Base-by-base conservation (phyloP, 2,797 vertebrate species). In the Sciurus carolinensis region DNA sequence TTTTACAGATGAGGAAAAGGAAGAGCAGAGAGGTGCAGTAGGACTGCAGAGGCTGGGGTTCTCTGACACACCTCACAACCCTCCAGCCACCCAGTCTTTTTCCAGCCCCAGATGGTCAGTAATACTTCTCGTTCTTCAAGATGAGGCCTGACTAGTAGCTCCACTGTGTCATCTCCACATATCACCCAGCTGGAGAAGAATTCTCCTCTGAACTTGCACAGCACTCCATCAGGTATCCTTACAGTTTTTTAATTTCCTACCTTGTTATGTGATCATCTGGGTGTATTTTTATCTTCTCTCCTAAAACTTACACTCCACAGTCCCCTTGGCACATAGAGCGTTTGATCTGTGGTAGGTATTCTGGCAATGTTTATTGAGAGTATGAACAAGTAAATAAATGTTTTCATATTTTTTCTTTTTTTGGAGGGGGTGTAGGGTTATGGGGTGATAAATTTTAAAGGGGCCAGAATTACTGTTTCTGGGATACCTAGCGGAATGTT, bases 201-300 rank as follows among this genome's bases (percentile, higher is more conserved):
- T 36, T 52, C 33, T 92, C 22, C 75, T 90, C 4, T 7, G 75
- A 39, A 44, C 66, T 17, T 33, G 1, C 22, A 30, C 5, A 47
- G 44, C 5, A 17, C 12, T 54, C 20, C 54, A 50, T 26, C 52
- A 95, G 62, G 52, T 77, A 81, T 11, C 72, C 28, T 24, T 47
- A 76, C 0, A 47, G 44, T 92, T 90, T 77, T 30, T 44, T 44
- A 76, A 57, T 76, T 80, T 71, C 87, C 52, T 92, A 33, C 33
- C n/a, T 84, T 72, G 17, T 54, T 54, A 42, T 62, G 24, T 66
- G 72, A 89, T 72, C 54, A 86, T 84, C 15, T 80, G 36, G 76
- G 36, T 57, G n/a, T 76, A 71, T 66, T 90, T 94, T 94, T 52
- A 81, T 92, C 54, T 90, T 81, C 26, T 71, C 17, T 39, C 18